phyloP scores from a whole-genome alignment of 2,797 vertebrate species.

The Leuciscus waleckii region DNA sequence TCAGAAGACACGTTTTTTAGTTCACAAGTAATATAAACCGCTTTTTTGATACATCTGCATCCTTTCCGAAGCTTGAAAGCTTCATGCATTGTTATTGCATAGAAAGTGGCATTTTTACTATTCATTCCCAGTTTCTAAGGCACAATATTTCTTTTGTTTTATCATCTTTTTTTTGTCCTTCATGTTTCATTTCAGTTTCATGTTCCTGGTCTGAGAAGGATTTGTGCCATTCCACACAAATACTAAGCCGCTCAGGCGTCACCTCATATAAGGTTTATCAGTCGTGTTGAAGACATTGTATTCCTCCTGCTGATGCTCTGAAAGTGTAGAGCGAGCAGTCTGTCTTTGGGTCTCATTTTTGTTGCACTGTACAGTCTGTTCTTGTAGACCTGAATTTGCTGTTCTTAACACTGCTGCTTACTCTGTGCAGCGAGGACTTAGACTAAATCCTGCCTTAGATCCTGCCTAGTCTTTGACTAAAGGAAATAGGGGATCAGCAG shows the following conservation, averaged over 20 bases:
- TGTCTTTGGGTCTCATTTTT: conserved; percentile 10
- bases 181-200: neutral
- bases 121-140: neutral
- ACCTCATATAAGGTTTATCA: conserved; percentile 7
- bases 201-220: neutral
- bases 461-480: conserved; percentile 39
- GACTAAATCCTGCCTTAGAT: conserved; percentile 33
- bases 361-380: conserved; percentile 33
- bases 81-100: neutral
- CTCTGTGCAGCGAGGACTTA: conserved; percentile 2
- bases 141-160: neutral
- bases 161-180: neutral
- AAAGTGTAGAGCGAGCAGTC: neutral
- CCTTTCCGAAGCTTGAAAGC: neutral
- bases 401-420: conserved; percentile 13
- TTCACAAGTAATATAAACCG: neutral
- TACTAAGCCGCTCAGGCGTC: neutral
- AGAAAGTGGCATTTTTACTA: neutral
- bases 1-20: neutral
- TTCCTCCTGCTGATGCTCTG: neutral
- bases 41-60: neutral
- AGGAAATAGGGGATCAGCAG: conserved; percentile 28
- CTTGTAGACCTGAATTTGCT: conserved; percentile 24
- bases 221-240: conserved; percentile 7
- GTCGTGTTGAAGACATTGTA: neutral